These are phyloP conservation scores for Amblyjoppa fuscipennis DNA, from an alignment of 2,888 invertebrate species.

Conservation along the genomic window DNA sequence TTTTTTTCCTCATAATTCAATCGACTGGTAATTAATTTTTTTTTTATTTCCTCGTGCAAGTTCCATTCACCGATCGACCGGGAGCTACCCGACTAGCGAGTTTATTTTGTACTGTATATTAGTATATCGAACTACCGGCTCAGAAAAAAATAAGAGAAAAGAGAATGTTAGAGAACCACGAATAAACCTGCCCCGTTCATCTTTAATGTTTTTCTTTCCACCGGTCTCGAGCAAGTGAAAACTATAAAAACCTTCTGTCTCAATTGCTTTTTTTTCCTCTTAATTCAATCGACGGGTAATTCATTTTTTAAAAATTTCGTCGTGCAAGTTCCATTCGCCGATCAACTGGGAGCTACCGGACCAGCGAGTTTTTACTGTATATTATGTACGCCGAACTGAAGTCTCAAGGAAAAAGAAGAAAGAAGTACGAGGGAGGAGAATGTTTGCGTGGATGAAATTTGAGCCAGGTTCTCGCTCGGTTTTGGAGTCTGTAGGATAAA, in stretches of 20 bases:
- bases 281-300: no score
- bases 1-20: not conserved
- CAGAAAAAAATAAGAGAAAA: no score
- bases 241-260: not conserved
- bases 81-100: not conserved
- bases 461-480: constrained; percentile 31
- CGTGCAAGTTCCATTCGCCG: not conserved
- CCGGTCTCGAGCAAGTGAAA: not conserved
- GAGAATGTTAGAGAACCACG: not conserved
- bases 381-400: not conserved
- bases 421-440: constrained; percentile 15
- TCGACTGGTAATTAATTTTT: not conserved
- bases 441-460: constrained; percentile 34
- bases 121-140: no score
- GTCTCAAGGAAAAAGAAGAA: not conserved
- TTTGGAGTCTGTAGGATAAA: constrained; percentile 31
- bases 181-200: not conserved
- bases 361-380: not conserved
- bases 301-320: not conserved
- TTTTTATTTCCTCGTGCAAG: not conserved
- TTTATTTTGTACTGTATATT: no score
- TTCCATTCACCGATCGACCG: no score
- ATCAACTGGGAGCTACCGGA: not conserved
- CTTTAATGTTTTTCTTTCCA: not conserved
- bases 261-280: no score